Conservation (phyloP, 2,113 vertebrate species). For the Platichthys stellatus region DNA sequence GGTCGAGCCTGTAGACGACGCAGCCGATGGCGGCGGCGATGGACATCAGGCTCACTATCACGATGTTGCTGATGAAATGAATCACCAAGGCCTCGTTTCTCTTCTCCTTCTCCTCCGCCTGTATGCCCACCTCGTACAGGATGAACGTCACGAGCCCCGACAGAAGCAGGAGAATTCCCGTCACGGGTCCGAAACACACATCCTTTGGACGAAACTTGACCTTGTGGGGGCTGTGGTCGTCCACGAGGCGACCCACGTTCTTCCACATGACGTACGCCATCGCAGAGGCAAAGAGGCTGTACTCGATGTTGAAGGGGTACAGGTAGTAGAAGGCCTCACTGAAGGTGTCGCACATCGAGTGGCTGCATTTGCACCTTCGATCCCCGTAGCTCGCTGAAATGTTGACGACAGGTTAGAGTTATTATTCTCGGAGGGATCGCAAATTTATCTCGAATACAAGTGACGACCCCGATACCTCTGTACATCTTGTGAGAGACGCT, state of each 20-base stretch:
- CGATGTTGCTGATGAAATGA: conserved; percentile 87
- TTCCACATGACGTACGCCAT: conserved; percentile 96
- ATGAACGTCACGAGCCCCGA: conserved; percentile 87
- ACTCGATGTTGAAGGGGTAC: conserved; percentile 96
- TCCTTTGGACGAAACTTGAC: conserved; percentile 79
- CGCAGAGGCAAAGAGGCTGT: conserved; percentile 93
- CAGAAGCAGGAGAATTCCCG: conserved; percentile 83
- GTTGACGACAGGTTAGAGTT: background rate
- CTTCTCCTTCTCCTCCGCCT: conserved; percentile 28
- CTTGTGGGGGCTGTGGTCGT: conserved; percentile 73
- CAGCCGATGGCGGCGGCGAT: conserved; percentile 84
- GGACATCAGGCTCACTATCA: conserved; percentile 86
- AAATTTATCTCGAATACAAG: background rate
- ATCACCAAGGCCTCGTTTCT: conserved; percentile 80
- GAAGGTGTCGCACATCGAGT: conserved; percentile 85
- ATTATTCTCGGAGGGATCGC: background rate
- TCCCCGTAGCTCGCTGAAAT: conserved; percentile 57
- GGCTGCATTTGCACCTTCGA: conserved; percentile 81
- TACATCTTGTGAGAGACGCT: conserved; percentile 35
- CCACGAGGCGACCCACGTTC: conserved; percentile 88
- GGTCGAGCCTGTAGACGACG: conserved; percentile 86
- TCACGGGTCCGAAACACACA: conserved; percentile 81
- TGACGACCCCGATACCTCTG: conserved; percentile 44
- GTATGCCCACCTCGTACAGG: conserved; percentile 85
- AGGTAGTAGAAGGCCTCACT: conserved; percentile 90